Base-by-base conservation (phyloP, 2,888 invertebrate genomes). In the Spatulosminthurus flaviceps region DNA sequence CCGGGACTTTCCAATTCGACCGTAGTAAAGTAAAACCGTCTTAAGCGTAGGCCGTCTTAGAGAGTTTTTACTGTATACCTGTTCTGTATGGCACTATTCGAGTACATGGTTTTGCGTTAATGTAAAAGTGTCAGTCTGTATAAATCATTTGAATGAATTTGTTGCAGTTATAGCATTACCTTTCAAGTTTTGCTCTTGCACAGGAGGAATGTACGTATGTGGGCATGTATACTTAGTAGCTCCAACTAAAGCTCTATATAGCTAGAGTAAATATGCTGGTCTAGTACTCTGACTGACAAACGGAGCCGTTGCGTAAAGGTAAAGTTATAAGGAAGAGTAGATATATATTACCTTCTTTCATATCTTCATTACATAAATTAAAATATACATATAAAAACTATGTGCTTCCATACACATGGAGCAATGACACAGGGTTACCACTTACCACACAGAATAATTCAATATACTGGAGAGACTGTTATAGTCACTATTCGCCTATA, bases 371-470 rank as follows among this genome's bases (percentile, higher is more conserved):
- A 19, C 16, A 51, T 51, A 64, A 64, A n/a, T n/a, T 64, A 9
- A 64, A 64, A 24, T 64, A 64, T 64, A n/a, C n/a, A n/a, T n/a
- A n/a, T n/a, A n/a, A n/a, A n/a, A 22, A 24, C n/a, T 51, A 51
- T 51, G 51, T 51, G n/a, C 16, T 11, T 51, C n/a, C n/a, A n/a
- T 51, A 19, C n/a, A 71, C 70, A 5, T 61, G n/a, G 73, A 73
- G 73, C 73, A 73, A 73, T 73, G 73, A 73, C 73, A 73, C 61
- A 60, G 61, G 73, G 73, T 73, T 73, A 73, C 73, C 73, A 60
- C 29, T 73, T 73, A 73, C 73, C 73, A 60, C 29, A 19, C 29
- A 73, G 41, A 41, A 41, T 19, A 70, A 41, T 70, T 70, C 34
- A 72, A 43, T 43, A 43, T 51, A 73, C 73, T 73, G 73, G 61